A percentile compares a stretch with the other conserved stretches of the same genome.
Evolutionary conservation across 2,888 invertebrate species (phyloP).

Genomic region (Isoperla grammatica): DNA sequence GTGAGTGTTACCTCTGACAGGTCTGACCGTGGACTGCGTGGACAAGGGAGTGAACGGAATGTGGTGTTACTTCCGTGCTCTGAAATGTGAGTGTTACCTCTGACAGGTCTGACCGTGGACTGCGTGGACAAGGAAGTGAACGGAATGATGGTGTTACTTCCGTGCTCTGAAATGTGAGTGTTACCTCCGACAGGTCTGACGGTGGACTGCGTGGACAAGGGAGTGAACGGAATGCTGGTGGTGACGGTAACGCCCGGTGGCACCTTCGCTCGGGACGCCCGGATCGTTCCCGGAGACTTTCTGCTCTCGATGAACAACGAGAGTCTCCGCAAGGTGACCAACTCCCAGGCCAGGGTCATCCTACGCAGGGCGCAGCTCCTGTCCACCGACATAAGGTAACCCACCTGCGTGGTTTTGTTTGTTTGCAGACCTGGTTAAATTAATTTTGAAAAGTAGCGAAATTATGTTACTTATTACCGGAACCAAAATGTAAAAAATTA

Average conservation of each 20-base stretch:
- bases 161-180: neutral
- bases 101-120: constrained; percentile 51
- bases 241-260: constrained; percentile 46
- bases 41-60: constrained; percentile 54
- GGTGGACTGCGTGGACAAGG: constrained; percentile 52
- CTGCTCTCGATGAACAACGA: constrained; percentile 54
- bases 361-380: constrained; percentile 52
- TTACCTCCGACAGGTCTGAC: constrained; percentile 45
- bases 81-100: constrained; percentile 2
- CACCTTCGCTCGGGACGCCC: constrained; percentile 52
- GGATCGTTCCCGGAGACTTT: constrained; percentile 53
- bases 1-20: constrained; percentile 50
- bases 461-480: no score
- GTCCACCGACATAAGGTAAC: constrained; percentile 51
- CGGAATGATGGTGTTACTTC: constrained; percentile 46
- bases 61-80: no score
- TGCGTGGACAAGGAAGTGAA: constrained; percentile 52
- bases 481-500: no score
- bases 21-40: constrained; percentile 54
- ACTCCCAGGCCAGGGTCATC: constrained; percentile 53
- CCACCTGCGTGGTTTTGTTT: no score
- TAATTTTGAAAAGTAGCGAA: no score
- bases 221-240: constrained; percentile 49
- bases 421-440: no score
- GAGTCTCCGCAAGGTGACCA: constrained; percentile 50